Evolutionary conservation across 2,113 vertebrate genomes (phyloP).

Genomic region (Micronycteris hirsuta): DNA sequence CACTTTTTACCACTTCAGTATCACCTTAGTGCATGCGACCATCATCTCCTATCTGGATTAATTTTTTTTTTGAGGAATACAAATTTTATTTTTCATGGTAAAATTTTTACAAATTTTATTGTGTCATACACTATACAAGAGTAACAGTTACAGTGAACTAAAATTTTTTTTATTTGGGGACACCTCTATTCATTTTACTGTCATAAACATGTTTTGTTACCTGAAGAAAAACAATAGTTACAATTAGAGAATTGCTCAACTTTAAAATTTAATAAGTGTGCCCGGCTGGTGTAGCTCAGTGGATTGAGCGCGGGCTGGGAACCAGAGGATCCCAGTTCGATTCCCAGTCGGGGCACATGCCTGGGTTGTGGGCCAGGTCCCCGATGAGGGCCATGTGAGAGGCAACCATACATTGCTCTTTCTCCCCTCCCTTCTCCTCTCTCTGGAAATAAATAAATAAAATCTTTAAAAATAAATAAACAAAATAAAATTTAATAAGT

Average conservation of each 20-base stretch:
- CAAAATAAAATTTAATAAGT: not conserved
- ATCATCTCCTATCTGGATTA: not conserved
- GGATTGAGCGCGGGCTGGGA: too few relatives aligned
- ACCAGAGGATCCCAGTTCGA: too few relatives aligned
- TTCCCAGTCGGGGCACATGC: too few relatives aligned
- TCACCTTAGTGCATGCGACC: not conserved
- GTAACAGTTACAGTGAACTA: conserved; percentile 76
- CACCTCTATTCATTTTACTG: conserved; percentile 74
- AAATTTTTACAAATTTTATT: conserved; percentile 71
- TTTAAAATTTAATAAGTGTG: not conserved
- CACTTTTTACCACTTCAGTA: not conserved
- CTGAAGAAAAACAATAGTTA: conserved; percentile 68
- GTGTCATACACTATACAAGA: conserved; percentile 77
- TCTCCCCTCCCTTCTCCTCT: too few relatives aligned
- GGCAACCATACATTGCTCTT: too few relatives aligned
- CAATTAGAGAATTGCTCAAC: conserved; percentile 34
- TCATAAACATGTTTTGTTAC: conserved; percentile 68
- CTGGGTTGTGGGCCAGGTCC: too few relatives aligned
- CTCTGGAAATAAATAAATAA: too few relatives aligned
- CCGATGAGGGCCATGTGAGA: too few relatives aligned
- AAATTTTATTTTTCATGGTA: conserved; percentile 80
- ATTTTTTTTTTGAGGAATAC: not conserved
- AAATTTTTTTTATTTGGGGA: conserved; percentile 80
- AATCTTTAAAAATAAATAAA: too few relatives aligned
- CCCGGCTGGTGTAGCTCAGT: too few relatives aligned